A percentile compares a stretch with the other conserved stretches of the same genome.
Evolutionary conservation across 2,113 vertebrate genomes (phyloP).

Genomic region (Ellobius talpinus): DNA sequence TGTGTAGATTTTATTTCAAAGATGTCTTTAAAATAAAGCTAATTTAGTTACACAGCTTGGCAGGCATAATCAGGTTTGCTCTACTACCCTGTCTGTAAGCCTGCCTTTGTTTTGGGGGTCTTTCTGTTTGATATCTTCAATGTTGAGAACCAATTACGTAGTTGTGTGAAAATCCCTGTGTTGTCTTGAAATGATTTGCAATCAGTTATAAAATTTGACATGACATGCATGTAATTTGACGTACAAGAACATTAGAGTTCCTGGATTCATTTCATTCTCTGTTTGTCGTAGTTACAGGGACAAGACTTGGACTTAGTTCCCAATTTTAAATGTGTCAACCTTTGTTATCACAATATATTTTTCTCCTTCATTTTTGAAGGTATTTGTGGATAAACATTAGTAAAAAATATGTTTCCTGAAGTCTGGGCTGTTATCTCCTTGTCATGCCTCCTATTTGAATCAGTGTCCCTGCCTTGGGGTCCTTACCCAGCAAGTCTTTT

Average conservation of each 20-base stretch:
- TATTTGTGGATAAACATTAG: not conserved
- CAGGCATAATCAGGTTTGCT: slow-evolving; percentile 40
- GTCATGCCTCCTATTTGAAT: not conserved
- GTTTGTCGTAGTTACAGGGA: slow-evolving; percentile 37
- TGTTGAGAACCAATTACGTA: slow-evolving; percentile 55
- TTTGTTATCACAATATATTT: slow-evolving; percentile 2
- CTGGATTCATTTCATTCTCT: slow-evolving; percentile 48
- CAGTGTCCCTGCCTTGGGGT: rapidly evolving
- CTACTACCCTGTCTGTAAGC: slow-evolving; percentile 46
- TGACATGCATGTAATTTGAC: slow-evolving; percentile 70
- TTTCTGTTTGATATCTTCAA: slow-evolving; percentile 54
- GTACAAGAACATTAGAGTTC: slow-evolving; percentile 62
- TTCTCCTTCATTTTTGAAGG: not conserved
- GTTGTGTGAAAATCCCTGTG: slow-evolving; percentile 50
- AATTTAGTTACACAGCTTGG: not conserved
- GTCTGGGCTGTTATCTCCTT: not conserved
- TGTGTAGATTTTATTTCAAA: slow-evolving; percentile 69
- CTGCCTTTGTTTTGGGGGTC: slow-evolving; percentile 49
- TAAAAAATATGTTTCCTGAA: not conserved
- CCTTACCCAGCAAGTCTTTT: no score
- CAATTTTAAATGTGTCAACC: slow-evolving; percentile 42
- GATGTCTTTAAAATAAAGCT: not conserved
- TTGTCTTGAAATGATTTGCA: slow-evolving; percentile 66
- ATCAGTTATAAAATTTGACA: slow-evolving; percentile 76
- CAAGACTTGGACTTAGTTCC: slow-evolving; percentile 61